Conservation (phyloP, 2,888 invertebrate genomes). For the Endomychus coccineus region DNA sequence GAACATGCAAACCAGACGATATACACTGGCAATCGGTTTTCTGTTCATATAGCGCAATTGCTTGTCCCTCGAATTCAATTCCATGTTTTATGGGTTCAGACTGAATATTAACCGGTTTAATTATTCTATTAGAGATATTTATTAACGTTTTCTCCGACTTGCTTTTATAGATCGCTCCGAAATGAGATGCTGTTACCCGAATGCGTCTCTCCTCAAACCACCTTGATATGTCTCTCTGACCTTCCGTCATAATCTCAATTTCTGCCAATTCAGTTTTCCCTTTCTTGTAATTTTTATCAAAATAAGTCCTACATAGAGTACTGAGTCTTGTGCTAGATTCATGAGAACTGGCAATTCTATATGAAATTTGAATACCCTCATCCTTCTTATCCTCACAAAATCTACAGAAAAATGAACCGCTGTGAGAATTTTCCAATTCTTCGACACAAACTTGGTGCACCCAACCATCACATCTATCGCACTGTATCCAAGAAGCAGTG, state of each 20-base stretch:
- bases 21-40: neutral
- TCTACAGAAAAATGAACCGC: neutral
- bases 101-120: neutral
- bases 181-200: too few species aligned
- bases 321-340: too few species aligned
- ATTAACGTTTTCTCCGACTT: neutral
- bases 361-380: too few species aligned
- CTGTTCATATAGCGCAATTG: too few species aligned
- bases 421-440: neutral
- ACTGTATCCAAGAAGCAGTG: slow-evolving; percentile 1
- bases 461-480: slow-evolving; percentile 3
- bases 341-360: too few species aligned
- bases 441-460: slow-evolving; percentile 2
- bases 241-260: neutral
- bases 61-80: too few species aligned
- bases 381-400: too few species aligned
- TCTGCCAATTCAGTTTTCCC: neutral
- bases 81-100: too few species aligned
- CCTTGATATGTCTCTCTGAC: neutral
- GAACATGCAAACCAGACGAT: neutral
- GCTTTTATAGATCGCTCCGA: too few species aligned
- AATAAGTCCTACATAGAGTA: too few species aligned
- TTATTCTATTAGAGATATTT: neutral
- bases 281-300: too few species aligned
- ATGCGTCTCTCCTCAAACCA: too few species aligned